Base-by-base conservation (phyloP, 1,140 invertebrate genomes). In the Pseudomyrmex cubaensis region DNA sequence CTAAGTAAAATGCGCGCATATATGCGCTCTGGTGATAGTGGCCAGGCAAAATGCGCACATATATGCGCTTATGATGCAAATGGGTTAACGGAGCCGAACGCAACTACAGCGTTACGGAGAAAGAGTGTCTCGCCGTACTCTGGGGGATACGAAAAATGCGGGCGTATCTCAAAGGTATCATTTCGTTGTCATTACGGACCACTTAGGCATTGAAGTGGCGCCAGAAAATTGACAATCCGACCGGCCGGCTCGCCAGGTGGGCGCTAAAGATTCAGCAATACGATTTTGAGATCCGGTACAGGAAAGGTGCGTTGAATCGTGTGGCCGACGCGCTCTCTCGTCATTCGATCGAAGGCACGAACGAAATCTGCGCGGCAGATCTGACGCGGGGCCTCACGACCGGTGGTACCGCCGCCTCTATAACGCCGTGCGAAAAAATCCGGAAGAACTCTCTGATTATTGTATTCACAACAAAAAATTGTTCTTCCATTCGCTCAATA, bases 331-430 rank as follows among this genome's bases (percentile, higher is more conserved):
- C 20, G 0, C 13, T 69, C 1, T 69, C 20, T 0, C 63, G 66
- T 0, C 46, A 22, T 0, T n/a, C 20, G 35, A 35, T 35, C 5
- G 35, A 35, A 5, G 7, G 0, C 5, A 7, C 0, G 0, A 7
- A 0, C 0, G 13, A 20, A 4, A 17, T n/a, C 0, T 13, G 66
- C 7, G 0, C 17, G 0, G 0, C n/a, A n/a, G n/a, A n/a, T n/a
- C 12, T 0, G 0, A 5, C 17, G 1, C 35, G 7, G 0, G 1
- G 5, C 4, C 0, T 3, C 2, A 0, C 0, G 25, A 5, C 0
- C 10, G 1, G 5, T 22, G 44, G 9, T 48, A n/a, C 63, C 2
- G n/a, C n/a, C n/a, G 44, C 3, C 4, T 5, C 0, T 35, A 35
- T 5, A 0, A 5, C 3, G 25, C 2, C 0, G 25, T 35, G 5